Conservation (phyloP, 2,797 vertebrate species). For the Coluber constrictor region DNA sequence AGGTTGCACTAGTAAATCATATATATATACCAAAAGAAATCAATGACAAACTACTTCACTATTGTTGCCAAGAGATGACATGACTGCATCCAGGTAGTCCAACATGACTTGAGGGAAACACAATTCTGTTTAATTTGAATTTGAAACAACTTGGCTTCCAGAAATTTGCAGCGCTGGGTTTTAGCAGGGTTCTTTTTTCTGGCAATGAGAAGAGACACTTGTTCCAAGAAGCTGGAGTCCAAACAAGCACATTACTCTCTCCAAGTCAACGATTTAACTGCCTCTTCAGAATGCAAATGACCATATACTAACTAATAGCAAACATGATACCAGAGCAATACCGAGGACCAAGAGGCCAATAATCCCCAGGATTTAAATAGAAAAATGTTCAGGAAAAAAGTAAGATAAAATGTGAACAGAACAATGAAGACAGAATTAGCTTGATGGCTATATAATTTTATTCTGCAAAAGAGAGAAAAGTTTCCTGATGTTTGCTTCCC, state of each 20-base stretch:
- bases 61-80: background rate
- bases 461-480: background rate
- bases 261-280: background rate
- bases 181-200: background rate
- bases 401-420: background rate
- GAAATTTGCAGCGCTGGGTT: background rate
- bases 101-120: background rate
- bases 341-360: background rate
- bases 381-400: background rate
- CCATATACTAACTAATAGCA: background rate
- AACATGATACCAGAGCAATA: background rate
- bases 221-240: background rate
- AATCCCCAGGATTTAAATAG: background rate
- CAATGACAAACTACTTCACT: background rate
- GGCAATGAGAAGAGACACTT: background rate
- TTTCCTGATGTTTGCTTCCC: background rate
- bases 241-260: background rate
- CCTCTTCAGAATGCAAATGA: background rate
- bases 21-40: background rate
- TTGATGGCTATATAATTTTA: background rate
- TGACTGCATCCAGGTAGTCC: background rate
- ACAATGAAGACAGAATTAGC: background rate
- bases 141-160: background rate
- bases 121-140: background rate
- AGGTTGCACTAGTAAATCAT: background rate